These are phyloP conservation scores for Drosophila bipectinata DNA, from an alignment of 1,140 invertebrate species.

Conservation along the genomic window DNA sequence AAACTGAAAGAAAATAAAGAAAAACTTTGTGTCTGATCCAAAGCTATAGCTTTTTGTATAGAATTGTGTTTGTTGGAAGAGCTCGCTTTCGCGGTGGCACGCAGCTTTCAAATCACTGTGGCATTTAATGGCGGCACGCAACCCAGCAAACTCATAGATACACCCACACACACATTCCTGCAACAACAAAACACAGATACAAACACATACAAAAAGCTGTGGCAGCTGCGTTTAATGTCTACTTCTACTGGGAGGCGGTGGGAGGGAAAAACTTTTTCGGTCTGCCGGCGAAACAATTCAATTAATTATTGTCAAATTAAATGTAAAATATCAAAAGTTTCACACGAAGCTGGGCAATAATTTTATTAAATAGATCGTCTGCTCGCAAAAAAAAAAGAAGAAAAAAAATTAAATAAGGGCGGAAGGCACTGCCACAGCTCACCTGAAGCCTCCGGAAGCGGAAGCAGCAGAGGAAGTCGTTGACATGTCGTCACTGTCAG, in stretches of 20 bases:
- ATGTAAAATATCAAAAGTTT: constrained; percentile 66
- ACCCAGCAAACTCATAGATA: constrained; percentile 9
- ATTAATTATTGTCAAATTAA: constrained; percentile 75
- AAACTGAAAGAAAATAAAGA: neutral
- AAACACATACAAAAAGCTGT: neutral
- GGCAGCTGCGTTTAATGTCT: constrained; percentile 25
- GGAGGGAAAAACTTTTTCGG: constrained; percentile 14
- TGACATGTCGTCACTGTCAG: constrained; percentile 68
- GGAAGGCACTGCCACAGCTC: neutral
- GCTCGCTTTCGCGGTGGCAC: constrained; percentile 11
- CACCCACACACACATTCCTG: constrained; percentile 2
- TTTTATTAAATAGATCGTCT: constrained; percentile 41
- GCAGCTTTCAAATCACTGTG: constrained; percentile 51
- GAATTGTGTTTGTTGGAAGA: no score
- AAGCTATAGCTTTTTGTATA: neutral
- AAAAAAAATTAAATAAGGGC: no score
- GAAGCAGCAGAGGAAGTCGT: constrained; percentile 58
- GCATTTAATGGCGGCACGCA: constrained; percentile 50
- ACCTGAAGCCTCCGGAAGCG: constrained; percentile 34
- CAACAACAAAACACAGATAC: neutral
- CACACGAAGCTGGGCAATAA: constrained; percentile 46
- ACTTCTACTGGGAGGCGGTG: neutral
- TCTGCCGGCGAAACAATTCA: constrained; percentile 43
- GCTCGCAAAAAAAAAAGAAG: neutral
- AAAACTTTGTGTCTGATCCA: constrained; percentile 3